Evolutionary conservation across 1,140 invertebrate genomes (phyloP), one percentile per base, ranked within the genome.

Genomic region (Glossosoma conforme): DNA sequence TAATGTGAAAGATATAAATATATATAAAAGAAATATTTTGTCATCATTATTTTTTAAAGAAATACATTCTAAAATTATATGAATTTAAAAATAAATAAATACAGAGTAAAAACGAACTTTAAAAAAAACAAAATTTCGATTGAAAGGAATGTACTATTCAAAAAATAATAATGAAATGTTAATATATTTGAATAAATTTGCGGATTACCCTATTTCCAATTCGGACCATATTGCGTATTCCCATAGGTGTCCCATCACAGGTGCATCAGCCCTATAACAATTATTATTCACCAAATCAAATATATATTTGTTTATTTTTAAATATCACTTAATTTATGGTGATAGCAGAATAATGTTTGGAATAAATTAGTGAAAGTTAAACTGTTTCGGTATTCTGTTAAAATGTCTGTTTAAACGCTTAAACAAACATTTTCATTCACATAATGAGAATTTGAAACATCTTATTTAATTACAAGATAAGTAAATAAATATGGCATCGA

Each of bases 201-300:
- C 22, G 40, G 33, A 22, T 85, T 86, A 91, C 89, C 87, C 87
- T 64, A 81, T 68, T 54, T 79, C 76, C 60, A 83, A 65, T 69
- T 94, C 91, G 62, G 82, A 83, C 72, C 80, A 83, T 64, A 96
- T 80, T 65, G 84, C 77, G 75, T 83, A 85, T 80, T 97, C 94
- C 93, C 92, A 96, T 57, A 91, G 72, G 77, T 95, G 90, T 61
- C 86, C 91, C 84, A 96, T 86, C 61, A 97, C 85, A 59, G 93
- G 92, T 64, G 93, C 93, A 82, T 98, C 93, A 61, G 92, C 93
- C 93, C 93, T 93, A 70, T 54, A 77, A 78, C 59, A 62, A 70
- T 45, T 47, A 44, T 15, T n/a, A n/a, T n/a, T 36, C 44, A 25
- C 21, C 35, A 20, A 37, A 41, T 32, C 22, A 41, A 13, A 22